Base-by-base conservation (phyloP, 2,113 vertebrate genomes). In the Sapajus apella region DNA sequence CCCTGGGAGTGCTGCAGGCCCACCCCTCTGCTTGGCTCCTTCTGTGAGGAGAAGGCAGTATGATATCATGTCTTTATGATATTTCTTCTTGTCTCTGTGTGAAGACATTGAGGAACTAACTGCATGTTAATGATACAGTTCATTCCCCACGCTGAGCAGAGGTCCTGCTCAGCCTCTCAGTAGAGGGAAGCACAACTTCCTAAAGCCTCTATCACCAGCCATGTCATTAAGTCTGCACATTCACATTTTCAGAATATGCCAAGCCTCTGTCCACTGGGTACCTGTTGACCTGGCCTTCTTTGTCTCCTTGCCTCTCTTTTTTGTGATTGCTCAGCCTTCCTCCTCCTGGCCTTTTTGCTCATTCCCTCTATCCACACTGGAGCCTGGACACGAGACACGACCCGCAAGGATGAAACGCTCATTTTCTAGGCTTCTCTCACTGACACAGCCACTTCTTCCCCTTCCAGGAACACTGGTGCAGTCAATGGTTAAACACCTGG, bases 381-480 rank as follows among this genome's bases (percentile, higher is more conserved):
- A 82, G n/a, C 8, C 61, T 76, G 45, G 95, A 56, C 2, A 0
- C 52, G 94, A 56, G 2, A 1, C 52, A 64, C 20, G 27, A 40
- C 30, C 55, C 77, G 3, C 7, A 17, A 27, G 47, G 66, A 20
- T 30, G 50, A 25, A 47, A 50, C 1, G 2, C 72, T 77, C 10
- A 16, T 35, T 30, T 13, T 16, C 72, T 0, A 0, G 35, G 8
- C 18, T 18, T 27, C 32, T 47, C 9, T 23, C 16, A 75, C 21
- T 77, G 12, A 35, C 11, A 43, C 70, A 83, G 55, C 32, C 43
- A 0, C 9, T 47, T 85, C 14, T 96, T 47, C 17, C 25, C 21
- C 6, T 17, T 83, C 14, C 90, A 99, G 99, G 96, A 55, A 98
- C 98, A 2, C 89, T 97, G 90, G 97, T 98, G 5, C 95, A 98